These are phyloP conservation scores for Enteromius fasciolatus DNA, from an alignment of 2,797 vertebrate species.

Conservation along the genomic window DNA sequence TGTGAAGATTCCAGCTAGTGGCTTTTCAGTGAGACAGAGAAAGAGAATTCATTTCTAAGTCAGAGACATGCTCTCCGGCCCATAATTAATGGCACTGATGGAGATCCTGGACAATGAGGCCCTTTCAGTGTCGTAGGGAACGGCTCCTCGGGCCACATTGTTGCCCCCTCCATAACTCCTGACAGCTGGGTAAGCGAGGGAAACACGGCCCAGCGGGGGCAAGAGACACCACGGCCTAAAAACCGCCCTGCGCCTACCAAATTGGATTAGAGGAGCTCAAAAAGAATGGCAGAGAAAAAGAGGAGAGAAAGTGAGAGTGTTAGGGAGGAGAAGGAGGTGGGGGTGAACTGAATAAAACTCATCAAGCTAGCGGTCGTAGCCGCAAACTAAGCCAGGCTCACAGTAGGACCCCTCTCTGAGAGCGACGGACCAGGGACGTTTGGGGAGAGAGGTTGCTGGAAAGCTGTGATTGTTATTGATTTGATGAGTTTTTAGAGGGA, in stretches of 20 bases:
- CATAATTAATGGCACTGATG: constrained; percentile 96
- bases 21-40: constrained; percentile 18
- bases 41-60: constrained; percentile 62
- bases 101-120: constrained; percentile 90
- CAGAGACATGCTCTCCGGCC: constrained; percentile 82
- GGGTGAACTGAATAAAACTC: constrained; percentile 34
- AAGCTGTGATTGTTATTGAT: constrained; percentile 4
- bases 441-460: not conserved
- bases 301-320: constrained; percentile 25
- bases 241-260: constrained; percentile 68
- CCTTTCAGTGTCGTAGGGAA: constrained; percentile 83
- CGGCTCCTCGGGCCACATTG: constrained; percentile 81
- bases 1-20: constrained; percentile 6
- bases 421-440: not conserved
- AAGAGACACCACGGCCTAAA: constrained; percentile 67
- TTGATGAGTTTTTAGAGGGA: not conserved
- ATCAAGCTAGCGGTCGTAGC: constrained; percentile 3
- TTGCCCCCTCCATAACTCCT: constrained; percentile 88
- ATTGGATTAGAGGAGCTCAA: constrained; percentile 83
- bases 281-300: constrained; percentile 50
- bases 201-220: constrained; percentile 83
- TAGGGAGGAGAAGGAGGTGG: not conserved
- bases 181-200: constrained; percentile 90
- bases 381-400: constrained; percentile 14
- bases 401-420: not conserved